Evolutionary conservation across 2,797 vertebrate genomes (phyloP).

Genomic region (Anisognathus igniventris): DNA sequence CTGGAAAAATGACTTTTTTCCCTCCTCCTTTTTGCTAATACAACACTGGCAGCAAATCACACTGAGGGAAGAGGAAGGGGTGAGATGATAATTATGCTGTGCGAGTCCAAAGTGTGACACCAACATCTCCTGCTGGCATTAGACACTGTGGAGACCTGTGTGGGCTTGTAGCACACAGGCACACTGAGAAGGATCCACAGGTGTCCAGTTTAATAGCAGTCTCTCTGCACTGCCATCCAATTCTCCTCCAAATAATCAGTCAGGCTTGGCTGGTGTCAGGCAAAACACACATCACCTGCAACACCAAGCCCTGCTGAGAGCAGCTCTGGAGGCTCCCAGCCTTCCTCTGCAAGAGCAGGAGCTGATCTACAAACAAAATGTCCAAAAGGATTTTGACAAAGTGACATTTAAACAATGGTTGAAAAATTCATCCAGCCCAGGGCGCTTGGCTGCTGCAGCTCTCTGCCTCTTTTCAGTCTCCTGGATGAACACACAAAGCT

Average conservation of each 20-base stretch:
- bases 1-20: not conserved
- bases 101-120: not conserved
- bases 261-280: not conserved
- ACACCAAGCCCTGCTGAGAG: not conserved
- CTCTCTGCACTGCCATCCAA: not conserved
- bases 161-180: constrained; percentile 6
- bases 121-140: not conserved
- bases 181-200: not conserved
- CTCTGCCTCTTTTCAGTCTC: not conserved
- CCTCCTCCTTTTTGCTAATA: not conserved
- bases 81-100: constrained; percentile 25
- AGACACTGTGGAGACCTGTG: not conserved
- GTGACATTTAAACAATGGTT: not conserved
- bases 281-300: not conserved
- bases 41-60: not conserved
- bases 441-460: rapidly evolving
- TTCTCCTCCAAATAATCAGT: constrained; percentile 8
- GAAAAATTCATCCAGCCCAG: not conserved
- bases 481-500: not conserved
- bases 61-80: not conserved
- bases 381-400: not conserved
- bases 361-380: not conserved
- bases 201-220: not conserved
- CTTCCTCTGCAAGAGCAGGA: not conserved
- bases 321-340: not conserved